These are phyloP conservation scores for Cynoglossus semilaevis DNA, from an alignment of 2,113 vertebrate genomes.

Conservation along the genomic window DNA sequence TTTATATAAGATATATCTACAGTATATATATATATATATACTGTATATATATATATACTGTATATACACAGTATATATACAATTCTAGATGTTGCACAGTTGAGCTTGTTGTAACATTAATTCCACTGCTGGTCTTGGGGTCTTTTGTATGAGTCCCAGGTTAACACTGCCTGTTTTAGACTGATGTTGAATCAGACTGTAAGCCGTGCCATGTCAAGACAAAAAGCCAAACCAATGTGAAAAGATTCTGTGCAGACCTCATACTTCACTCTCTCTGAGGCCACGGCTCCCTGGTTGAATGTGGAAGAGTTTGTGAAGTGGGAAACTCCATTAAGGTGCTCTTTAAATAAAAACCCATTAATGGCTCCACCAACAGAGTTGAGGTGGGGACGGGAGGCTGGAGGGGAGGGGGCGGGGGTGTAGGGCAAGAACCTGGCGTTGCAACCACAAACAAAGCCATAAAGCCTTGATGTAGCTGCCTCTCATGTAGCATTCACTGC, in stretches of 20 bases:
- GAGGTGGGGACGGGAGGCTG: slow-evolving; percentile 33
- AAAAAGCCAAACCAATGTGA: slow-evolving; percentile 42
- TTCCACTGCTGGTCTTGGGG: no score
- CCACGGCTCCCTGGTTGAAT: slow-evolving; percentile 29
- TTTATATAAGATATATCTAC: no score
- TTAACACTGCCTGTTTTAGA: no score
- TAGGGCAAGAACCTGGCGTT: slow-evolving; percentile 39
- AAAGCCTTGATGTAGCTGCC: slow-evolving; percentile 62
- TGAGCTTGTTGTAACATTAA: no score
- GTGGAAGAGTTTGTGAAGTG: slow-evolving; percentile 42
- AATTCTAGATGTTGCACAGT: no score
- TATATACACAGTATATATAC: no score
- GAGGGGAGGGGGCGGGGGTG: neutral
- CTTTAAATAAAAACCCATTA: slow-evolving; percentile 68
- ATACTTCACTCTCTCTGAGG: slow-evolving; percentile 26
- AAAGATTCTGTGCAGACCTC: slow-evolving; percentile 36
- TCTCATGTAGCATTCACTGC: slow-evolving; percentile 45
- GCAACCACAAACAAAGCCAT: slow-evolving; percentile 56
- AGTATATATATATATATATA: no score
- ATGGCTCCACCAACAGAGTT: slow-evolving; percentile 49
- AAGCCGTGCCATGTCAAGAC: slow-evolving; percentile 8
- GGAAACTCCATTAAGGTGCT: slow-evolving; percentile 60
- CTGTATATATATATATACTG: no score
- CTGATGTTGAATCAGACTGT: slow-evolving; percentile 13
- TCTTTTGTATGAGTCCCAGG: no score